Percentiles rank a stretch among this genome's conserved stretches.
phyloP scores from a whole-genome alignment of 2,888 invertebrate genomes.

The Cataglyphis altisquamis region DNA sequence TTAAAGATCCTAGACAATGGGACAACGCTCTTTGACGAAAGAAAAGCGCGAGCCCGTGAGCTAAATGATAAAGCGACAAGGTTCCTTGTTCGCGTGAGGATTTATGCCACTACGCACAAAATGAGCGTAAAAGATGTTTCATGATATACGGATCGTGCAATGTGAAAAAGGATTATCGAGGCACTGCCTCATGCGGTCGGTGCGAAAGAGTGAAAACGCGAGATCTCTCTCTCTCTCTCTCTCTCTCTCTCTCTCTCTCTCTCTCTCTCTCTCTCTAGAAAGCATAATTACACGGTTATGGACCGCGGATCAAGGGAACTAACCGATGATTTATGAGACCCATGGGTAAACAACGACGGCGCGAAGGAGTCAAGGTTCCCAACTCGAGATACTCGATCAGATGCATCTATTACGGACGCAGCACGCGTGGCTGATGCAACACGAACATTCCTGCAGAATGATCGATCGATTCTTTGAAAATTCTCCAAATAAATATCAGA shows the following conservation, averaged over 20 bases:
- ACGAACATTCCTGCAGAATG: not conserved
- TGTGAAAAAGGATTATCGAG: slow-evolving; percentile 45
- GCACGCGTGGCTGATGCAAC: slow-evolving; percentile 37
- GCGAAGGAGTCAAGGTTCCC: slow-evolving; percentile 44
- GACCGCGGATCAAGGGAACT: slow-evolving; percentile 51
- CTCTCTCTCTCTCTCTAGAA: slow-evolving; percentile 60
- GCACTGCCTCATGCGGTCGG: not conserved
- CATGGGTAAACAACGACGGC: slow-evolving; percentile 47
- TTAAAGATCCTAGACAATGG: slow-evolving; percentile 20
- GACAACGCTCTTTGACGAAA: slow-evolving; percentile 4
- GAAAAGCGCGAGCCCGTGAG: slow-evolving; percentile 29
- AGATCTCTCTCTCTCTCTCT: not conserved
- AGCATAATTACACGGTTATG: slow-evolving; percentile 70
- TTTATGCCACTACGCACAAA: slow-evolving; percentile 34
- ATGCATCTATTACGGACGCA: slow-evolving; percentile 27
- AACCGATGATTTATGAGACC: slow-evolving; percentile 66
- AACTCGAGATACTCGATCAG: slow-evolving; percentile 24
- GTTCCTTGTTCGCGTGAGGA: slow-evolving; percentile 33
- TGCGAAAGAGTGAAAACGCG: slow-evolving; percentile 72
- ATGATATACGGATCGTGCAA: slow-evolving; percentile 26
- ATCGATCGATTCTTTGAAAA: slow-evolving; percentile 18
- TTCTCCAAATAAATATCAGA: not conserved
- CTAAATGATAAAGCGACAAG: not conserved
- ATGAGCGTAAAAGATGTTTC: not conserved
- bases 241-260: not conserved